Conservation (phyloP, 2,113 vertebrate species). For the Podilymbus podiceps region DNA sequence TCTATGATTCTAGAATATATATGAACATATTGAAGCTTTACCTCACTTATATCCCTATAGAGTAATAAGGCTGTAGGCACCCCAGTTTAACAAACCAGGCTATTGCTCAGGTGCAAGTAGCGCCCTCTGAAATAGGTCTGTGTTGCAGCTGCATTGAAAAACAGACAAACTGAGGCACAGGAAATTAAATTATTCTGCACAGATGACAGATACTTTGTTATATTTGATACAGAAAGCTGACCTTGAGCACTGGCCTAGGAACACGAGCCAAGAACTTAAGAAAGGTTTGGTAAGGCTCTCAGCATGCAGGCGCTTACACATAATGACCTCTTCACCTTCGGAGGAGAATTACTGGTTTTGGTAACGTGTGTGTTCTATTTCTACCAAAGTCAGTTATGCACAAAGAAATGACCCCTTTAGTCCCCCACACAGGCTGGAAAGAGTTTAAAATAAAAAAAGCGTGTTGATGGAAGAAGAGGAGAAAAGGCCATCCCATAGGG, state of each 20-base stretch:
- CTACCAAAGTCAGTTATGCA: neutral
- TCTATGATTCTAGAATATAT: neutral
- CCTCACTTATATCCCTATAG: neutral
- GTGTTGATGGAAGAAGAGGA: neutral
- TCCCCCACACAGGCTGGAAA: neutral
- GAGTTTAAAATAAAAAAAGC: neutral
- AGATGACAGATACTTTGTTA: neutral
- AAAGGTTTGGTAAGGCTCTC: neutral
- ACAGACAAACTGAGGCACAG: neutral
- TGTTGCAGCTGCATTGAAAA: neutral
- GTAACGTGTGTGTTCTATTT: slow-evolving; percentile 21
- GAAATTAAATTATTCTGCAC: slow-evolving; percentile 25
- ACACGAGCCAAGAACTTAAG: neutral
- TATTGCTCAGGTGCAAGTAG: neutral
- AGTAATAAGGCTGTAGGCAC: neutral
- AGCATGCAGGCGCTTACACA: neutral
- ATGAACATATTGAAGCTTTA: neutral
- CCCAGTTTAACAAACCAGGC: neutral
- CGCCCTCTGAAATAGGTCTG: neutral
- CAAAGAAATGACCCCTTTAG: slow-evolving; percentile 22
- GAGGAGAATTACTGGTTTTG: neutral
- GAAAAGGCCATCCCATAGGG: neutral
- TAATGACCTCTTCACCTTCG: neutral
- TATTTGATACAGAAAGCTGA: slow-evolving; percentile 8
- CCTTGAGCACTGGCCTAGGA: neutral